Percentiles rank a stretch among this genome's conserved stretches.
Conservation (phyloP, 2,888 invertebrate genomes). For the Nomada ruficornis region DNA sequence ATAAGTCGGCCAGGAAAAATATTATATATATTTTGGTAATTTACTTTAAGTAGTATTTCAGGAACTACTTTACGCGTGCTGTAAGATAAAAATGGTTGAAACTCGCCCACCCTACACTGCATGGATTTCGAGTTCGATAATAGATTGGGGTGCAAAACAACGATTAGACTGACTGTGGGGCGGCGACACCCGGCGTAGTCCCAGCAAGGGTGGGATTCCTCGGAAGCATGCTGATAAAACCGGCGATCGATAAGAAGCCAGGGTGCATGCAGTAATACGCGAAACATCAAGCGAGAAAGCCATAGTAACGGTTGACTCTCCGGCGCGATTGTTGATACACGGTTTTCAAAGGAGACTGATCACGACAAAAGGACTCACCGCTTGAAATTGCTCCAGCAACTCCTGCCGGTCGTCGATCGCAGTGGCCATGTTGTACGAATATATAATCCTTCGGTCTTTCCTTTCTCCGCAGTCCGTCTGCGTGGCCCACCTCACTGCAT, state of each 20-base stretch:
- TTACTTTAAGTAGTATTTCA: no score
- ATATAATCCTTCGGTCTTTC: conserved; percentile 75
- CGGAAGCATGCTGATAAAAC: conserved; percentile 68
- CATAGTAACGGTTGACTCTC: conserved; percentile 11
- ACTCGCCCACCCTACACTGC: neutral
- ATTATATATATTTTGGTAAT: no score
- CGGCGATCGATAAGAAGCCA: conserved; percentile 73
- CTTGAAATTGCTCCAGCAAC: conserved; percentile 81
- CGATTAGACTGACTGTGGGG: conserved; percentile 54
- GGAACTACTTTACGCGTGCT: no score
- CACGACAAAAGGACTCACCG: conserved; percentile 74
- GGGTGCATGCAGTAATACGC: conserved; percentile 46
- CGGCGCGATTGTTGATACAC: neutral
- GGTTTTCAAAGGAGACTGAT: neutral
- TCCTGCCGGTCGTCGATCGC: conserved; percentile 83
- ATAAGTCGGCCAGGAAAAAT: no score
- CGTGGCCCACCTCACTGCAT: conserved; percentile 50
- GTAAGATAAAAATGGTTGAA: no score
- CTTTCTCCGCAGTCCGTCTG: conserved; percentile 62
- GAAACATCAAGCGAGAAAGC: conserved; percentile 19
- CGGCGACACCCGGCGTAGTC: conserved; percentile 65
- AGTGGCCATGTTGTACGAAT: conserved; percentile 82
- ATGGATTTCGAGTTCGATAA: neutral
- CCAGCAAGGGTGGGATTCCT: conserved; percentile 69
- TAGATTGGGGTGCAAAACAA: conserved; percentile 18